phyloP scores from a whole-genome alignment of 2,113 vertebrate species.

The Deroptyus accipitrinus region DNA sequence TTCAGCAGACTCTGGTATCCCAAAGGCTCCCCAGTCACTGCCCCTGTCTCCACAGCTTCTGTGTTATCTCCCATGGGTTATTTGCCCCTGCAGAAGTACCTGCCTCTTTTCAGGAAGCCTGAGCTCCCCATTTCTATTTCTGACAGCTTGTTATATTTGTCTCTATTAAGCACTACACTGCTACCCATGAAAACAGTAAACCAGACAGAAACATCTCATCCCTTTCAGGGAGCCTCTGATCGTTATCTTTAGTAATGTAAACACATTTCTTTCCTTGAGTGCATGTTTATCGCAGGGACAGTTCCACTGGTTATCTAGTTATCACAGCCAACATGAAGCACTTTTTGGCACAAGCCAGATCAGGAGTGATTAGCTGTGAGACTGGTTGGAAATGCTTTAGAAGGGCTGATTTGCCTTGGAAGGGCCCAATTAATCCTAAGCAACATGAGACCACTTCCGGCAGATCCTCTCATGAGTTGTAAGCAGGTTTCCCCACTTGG shows the following conservation, averaged over 20 bases:
- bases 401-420: neutral
- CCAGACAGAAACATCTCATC: neutral
- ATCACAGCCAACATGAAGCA: neutral
- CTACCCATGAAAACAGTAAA: neutral
- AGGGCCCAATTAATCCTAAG: neutral
- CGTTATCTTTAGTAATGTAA: neutral
- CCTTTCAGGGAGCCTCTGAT: neutral
- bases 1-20: neutral
- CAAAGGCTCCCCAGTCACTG: neutral
- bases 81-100: neutral
- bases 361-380: neutral
- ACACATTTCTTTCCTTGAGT: neutral
- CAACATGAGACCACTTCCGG: neutral
- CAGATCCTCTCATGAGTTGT: rapidly evolving
- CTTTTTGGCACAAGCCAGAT: neutral
- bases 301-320: neutral
- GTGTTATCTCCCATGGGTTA: rapidly evolving
- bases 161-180: neutral
- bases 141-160: neutral
- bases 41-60: neutral
- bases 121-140: neutral
- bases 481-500: neutral
- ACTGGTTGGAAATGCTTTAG: neutral
- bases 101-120: neutral
- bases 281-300: neutral